A percentile compares a stretch with the other conserved stretches of the same genome.
These are phyloP conservation scores for Drosophila bocqueti DNA, from an alignment of 1,140 invertebrate genomes.

Conservation along the genomic window DNA sequence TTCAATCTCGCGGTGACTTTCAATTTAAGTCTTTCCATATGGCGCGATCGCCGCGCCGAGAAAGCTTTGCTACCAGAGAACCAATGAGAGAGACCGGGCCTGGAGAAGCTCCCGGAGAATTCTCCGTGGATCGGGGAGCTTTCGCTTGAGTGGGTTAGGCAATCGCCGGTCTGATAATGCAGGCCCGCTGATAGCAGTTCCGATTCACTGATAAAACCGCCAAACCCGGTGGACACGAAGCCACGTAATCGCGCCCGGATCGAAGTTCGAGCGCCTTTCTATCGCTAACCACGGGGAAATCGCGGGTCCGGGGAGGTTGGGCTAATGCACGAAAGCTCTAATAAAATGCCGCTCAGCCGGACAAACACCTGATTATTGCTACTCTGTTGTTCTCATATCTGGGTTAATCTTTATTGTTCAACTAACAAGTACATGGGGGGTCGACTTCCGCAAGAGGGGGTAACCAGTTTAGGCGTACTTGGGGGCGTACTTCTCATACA, in stretches of 20 bases:
- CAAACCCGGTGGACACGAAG: constrained; percentile 2
- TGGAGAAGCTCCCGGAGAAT: constrained; percentile 14
- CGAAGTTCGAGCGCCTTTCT: constrained; percentile 41
- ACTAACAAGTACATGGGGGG: constrained; percentile 26
- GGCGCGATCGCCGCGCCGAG: constrained; percentile 50
- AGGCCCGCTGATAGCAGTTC: constrained; percentile 27
- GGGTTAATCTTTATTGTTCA: constrained; percentile 43
- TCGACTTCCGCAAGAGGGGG: constrained; percentile 7
- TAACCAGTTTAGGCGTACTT: constrained; percentile 53
- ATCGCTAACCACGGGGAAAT: constrained; percentile 7
- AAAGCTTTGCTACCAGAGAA: constrained; percentile 37
- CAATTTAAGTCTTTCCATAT: constrained; percentile 78
- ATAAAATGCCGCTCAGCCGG: constrained; percentile 37
- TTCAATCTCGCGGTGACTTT: constrained; percentile 52
- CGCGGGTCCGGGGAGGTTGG: constrained; percentile 1
- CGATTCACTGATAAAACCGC: constrained; percentile 26
- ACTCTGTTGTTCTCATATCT: constrained; percentile 28
- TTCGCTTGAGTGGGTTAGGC: constrained; percentile 40
- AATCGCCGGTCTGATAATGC: constrained; percentile 40
- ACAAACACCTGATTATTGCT: constrained; percentile 34
- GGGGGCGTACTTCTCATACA: constrained; percentile 88
- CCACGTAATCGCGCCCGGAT: constrained; percentile 43
- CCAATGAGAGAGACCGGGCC: not conserved
- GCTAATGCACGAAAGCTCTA: constrained; percentile 36
- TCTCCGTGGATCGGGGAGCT: constrained; percentile 40